A percentile compares a stretch with the other conserved stretches of the same genome.
These are phyloP conservation scores for Sardinella longiceps DNA, from an alignment of 2,797 vertebrate genomes.

Conservation along the genomic window DNA sequence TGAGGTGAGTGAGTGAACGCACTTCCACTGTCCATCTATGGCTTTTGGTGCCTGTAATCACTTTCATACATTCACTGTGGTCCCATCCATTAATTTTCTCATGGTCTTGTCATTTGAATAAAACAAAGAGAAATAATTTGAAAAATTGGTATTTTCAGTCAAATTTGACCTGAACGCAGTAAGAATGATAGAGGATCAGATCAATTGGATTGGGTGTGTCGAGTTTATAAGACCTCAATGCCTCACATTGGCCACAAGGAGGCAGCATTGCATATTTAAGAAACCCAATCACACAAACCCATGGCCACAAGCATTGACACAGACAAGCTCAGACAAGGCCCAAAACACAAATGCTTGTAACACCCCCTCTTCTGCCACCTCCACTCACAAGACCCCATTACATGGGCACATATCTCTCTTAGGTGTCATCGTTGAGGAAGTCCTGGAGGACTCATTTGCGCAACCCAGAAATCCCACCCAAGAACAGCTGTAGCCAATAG, in stretches of 20 bases:
- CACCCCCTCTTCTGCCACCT: background rate
- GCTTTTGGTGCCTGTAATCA: too few relatives aligned
- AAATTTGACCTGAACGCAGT: too few relatives aligned
- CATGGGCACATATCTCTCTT: constrained; percentile 32
- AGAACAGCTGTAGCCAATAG: constrained; percentile 33
- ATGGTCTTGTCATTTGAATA: too few relatives aligned
- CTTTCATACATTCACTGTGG: too few relatives aligned
- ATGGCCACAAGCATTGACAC: background rate
- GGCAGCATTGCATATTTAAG: constrained; percentile 40
- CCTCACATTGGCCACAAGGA: background rate
- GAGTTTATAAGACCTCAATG: background rate
- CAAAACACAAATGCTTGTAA: background rate
- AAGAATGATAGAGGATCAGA: background rate
- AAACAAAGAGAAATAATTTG: too few relatives aligned
- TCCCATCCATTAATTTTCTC: too few relatives aligned
- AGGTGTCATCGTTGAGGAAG: constrained; percentile 52
- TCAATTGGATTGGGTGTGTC: background rate
- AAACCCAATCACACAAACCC: background rate
- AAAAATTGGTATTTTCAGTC: too few relatives aligned
- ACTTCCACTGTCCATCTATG: too few relatives aligned
- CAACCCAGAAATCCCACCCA: background rate
- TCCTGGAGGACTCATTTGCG: constrained; percentile 13
- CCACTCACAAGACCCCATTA: background rate
- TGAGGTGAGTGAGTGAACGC: too few relatives aligned
- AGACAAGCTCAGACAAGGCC: background rate